Evolutionary conservation across 2,888 invertebrate genomes (phyloP).

Genomic region (Alcis repandata): DNA sequence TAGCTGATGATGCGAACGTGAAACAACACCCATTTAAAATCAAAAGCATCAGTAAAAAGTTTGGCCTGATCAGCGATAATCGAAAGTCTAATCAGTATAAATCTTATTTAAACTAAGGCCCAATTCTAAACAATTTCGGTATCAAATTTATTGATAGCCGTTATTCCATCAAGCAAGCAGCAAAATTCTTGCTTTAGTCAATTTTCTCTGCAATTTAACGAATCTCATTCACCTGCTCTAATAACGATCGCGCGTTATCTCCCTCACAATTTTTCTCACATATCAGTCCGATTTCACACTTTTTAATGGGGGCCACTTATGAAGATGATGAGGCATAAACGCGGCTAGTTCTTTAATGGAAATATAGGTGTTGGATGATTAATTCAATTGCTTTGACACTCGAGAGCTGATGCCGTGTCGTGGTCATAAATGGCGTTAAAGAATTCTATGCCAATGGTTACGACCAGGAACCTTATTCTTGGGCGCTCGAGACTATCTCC

Average conservation of each 20-base stretch:
- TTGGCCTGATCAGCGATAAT: no score
- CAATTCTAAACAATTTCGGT: background rate
- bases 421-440: constrained; percentile 49
- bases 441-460: constrained; percentile 45
- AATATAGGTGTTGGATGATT: constrained; percentile 40
- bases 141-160: background rate
- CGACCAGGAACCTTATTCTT: constrained; percentile 27
- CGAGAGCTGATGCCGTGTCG: constrained; percentile 37
- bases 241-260: constrained; percentile 12
- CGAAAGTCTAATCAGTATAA: no score
- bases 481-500: no score
- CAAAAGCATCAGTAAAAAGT: no score
- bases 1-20: no score
- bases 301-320: constrained; percentile 32
- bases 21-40: no score
- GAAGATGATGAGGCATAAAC: constrained; percentile 34
- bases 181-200: background rate
- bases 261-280: constrained; percentile 28
- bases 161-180: constrained; percentile 15
- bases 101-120: no score
- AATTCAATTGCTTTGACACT: constrained; percentile 44
- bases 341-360: constrained; percentile 34
- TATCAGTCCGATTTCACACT: constrained; percentile 25
- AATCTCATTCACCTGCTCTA: background rate
- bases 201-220: background rate